These are phyloP conservation scores for Perizoma affinitatum DNA, from an alignment of 2,888 invertebrate genomes.

Conservation along the genomic window DNA sequence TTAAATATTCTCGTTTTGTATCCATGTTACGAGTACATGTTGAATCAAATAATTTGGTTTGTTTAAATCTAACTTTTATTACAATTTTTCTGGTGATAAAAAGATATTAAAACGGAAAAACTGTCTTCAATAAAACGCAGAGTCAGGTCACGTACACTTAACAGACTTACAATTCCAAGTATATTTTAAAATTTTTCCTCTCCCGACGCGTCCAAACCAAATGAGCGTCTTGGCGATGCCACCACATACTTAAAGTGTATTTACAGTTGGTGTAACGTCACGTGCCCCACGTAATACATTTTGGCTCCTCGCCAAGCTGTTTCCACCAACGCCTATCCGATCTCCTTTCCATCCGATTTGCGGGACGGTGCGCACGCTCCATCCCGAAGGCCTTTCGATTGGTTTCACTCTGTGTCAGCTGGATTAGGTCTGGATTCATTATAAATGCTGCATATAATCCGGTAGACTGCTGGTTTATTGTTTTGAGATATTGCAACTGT, in stretches of 20 bases:
- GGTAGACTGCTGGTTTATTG: conserved; percentile 19
- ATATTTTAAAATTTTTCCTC: conserved; percentile 25
- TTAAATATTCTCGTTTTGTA: no score
- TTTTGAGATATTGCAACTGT: conserved; percentile 20
- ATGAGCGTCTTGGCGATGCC: conserved; percentile 32
- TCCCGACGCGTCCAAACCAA: conserved; percentile 21
- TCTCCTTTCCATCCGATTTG: conserved; percentile 54
- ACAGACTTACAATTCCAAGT: conserved; percentile 8
- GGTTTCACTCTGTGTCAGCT: conserved; percentile 51
- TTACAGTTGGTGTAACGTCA: conserved; percentile 45
- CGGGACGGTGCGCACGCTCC: conserved; percentile 44
- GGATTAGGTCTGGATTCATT: conserved; percentile 36
- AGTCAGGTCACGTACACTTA: conserved; percentile 11
- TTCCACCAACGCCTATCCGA: conserved; percentile 47
- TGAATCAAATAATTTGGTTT: no score
- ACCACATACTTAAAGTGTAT: conserved; percentile 40
- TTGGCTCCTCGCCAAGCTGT: conserved; percentile 51
- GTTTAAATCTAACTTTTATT: no score
- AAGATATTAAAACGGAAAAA: no score
- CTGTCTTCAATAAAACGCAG: neutral
- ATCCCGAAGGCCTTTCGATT: conserved; percentile 48
- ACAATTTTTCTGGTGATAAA: no score
- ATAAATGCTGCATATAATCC: conserved; percentile 30
- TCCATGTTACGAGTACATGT: no score
- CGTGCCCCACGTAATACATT: conserved; percentile 51